Evolutionary conservation across 2,888 invertebrate genomes (phyloP).

Genomic region (Netelia fuscicornis): DNA sequence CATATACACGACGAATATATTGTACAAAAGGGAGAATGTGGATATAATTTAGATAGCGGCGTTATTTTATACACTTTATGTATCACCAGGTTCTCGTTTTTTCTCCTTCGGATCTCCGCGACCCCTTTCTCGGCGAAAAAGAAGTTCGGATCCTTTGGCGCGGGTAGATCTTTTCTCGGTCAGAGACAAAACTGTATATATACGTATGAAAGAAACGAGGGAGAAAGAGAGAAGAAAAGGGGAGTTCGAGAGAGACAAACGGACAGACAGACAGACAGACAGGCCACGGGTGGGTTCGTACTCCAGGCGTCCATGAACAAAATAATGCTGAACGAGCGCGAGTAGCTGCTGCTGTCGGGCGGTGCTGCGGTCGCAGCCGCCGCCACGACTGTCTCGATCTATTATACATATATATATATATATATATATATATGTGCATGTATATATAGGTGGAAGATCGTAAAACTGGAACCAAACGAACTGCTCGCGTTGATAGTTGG

Average conservation of each 20-base stretch:
- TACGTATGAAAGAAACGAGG: constrained; percentile 5
- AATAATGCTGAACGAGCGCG: constrained; percentile 79
- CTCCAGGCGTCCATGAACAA: constrained; percentile 72
- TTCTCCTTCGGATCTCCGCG: not conserved
- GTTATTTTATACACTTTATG: constrained; percentile 77
- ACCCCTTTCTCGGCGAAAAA: not conserved
- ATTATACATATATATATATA: constrained; percentile 32
- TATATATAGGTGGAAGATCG: constrained; percentile 72
- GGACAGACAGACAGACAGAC: constrained; percentile 36
- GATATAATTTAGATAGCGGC: constrained; percentile 79
- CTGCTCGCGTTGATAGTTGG: constrained; percentile 80
- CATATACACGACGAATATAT: constrained; percentile 4
- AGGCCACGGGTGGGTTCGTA: constrained; percentile 66
- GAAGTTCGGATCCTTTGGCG: not conserved
- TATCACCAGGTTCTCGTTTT: constrained; percentile 46
- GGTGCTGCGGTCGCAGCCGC: constrained; percentile 38
- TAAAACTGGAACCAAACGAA: constrained; percentile 81
- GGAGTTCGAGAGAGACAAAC: constrained; percentile 1
- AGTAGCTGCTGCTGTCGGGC: constrained; percentile 40
- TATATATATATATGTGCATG: not conserved
- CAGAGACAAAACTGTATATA: constrained; percentile 5
- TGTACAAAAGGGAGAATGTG: constrained; percentile 53
- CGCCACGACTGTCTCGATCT: constrained; percentile 46
- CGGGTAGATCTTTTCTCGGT: not conserved
- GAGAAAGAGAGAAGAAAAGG: not conserved